Base-by-base conservation (phyloP, 2,113 vertebrate genomes). In the Corvus cornix region DNA sequence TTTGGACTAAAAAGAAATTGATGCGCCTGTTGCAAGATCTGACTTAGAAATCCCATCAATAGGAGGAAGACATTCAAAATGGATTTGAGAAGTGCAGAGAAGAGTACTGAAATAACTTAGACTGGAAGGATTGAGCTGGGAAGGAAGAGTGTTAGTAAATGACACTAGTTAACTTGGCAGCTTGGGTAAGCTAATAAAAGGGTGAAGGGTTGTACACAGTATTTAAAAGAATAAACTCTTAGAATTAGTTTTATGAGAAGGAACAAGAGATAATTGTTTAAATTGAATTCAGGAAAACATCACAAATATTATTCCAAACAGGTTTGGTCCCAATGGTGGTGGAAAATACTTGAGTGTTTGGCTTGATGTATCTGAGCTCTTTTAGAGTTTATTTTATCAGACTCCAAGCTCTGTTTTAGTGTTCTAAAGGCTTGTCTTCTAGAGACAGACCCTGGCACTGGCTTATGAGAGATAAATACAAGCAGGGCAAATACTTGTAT, bases 381-480 rank as follows among this genome's bases (percentile, higher is more conserved):
- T 90, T 17, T 11, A 35, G 23, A 48, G 23, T 44, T 72, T 60
- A 10, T 76, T 93, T 82, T 83, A 24, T 31, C 6, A 27, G 31
- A 66, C 17, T 56, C 5, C 0, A 0, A 91, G 3, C 31, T 72
- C 14, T 4, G 0, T 51, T 48, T 46, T 49, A 56, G 16, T 63
- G 19, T 52, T 84, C 39, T 60, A 41, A 12, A 52, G 10, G 21
- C 21, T 77, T 58, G 20, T 84, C 53, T 66, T 66, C 17, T 69
- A 62, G 43, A 77, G 5, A 16, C 33, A 41, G 59, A 16, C 22
- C 43, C 85, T 94, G 18, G 6, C 33, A 51, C 18, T 78, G 30
- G 5, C 18, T 59, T 35, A 8, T 15, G 10, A 35, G 44, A 67
- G 31, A 26, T 44, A 67, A 55, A 44, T 39, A 16, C 4, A 70